Percentiles rank a stretch among this genome's conserved stretches.
Evolutionary conservation across 2,113 vertebrate genomes (phyloP).

Genomic region (Ceuthmochares aereus): DNA sequence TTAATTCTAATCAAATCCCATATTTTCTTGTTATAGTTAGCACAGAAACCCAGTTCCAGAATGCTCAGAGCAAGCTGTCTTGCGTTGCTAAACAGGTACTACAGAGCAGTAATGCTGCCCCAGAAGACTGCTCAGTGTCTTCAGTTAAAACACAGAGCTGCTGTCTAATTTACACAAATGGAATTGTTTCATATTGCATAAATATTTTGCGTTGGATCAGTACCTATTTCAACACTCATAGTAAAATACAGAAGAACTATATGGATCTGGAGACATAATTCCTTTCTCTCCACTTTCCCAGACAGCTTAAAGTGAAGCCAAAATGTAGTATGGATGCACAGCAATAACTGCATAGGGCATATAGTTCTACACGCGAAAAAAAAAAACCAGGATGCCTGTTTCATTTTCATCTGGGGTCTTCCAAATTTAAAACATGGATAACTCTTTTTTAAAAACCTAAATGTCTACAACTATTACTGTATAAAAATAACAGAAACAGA

Average conservation of each 20-base stretch:
- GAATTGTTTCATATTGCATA: neutral
- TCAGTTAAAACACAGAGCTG: neutral
- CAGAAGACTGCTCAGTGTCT: neutral
- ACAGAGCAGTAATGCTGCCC: neutral
- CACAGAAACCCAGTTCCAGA: neutral
- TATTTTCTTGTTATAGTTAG: constrained; percentile 6
- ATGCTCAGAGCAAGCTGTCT: neutral
- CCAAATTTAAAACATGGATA: neutral
- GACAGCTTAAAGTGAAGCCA: neutral
- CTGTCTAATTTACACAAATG: neutral
- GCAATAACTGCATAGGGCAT: neutral
- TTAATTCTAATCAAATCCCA: constrained; percentile 48
- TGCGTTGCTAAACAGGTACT: constrained; percentile 9
- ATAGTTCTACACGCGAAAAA: neutral
- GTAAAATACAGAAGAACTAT: neutral
- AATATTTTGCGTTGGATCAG: neutral
- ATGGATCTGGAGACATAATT: neutral
- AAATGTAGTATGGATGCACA: neutral
- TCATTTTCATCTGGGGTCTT: neutral
- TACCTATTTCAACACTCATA: neutral
- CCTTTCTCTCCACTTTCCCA: neutral
- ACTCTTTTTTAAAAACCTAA: neutral
- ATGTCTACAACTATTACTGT: neutral
- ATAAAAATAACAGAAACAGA: neutral
- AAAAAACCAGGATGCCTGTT: neutral